A percentile compares a stretch with the other conserved stretches of the same genome.
These are phyloP conservation scores for Microctenopoma lineatum DNA, from an alignment of 2,797 vertebrate species.

Conservation along the genomic window DNA sequence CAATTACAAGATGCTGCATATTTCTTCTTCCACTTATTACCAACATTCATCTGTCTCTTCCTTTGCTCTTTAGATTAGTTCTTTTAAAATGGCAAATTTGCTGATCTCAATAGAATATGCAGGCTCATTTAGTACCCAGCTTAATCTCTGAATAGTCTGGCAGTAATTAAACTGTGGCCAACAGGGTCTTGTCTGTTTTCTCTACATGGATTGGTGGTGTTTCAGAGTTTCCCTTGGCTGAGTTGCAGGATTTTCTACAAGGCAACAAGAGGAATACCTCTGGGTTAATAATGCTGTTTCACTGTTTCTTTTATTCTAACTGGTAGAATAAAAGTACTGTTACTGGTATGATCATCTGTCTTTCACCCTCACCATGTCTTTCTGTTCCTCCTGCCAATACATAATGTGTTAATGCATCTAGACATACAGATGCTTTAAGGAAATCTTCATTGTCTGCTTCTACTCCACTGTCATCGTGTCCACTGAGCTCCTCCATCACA, in stretches of 20 bases:
- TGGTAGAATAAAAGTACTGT: neutral
- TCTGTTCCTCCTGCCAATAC: no score
- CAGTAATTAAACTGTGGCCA: slow-evolving; percentile 8
- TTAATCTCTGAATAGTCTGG: slow-evolving; percentile 4
- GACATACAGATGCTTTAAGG: no score
- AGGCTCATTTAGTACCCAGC: neutral
- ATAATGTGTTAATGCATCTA: no score
- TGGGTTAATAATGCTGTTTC: neutral
- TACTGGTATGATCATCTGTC: neutral
- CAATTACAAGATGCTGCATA: slow-evolving; percentile 9
- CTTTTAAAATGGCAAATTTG: neutral
- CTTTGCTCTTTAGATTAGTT: slow-evolving; percentile 4
- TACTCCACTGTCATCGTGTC: no score
- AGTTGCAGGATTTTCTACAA: slow-evolving; percentile 8
- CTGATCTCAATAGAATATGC: slow-evolving; percentile 6
- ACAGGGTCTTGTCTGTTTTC: slow-evolving; percentile 3
- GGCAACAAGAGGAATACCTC: neutral
- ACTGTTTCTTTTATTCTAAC: slow-evolving; percentile 2
- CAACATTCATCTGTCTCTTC: neutral
- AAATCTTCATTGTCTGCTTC: no score
- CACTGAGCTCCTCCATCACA: no score
- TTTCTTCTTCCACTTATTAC: neutral
- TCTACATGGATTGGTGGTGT: neutral
- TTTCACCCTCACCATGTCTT: neutral
- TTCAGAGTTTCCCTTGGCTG: neutral